Evolutionary conservation across 2,888 invertebrate genomes (phyloP), one percentile per base, ranked within the genome.

Genomic region (Clunio marinus): DNA sequence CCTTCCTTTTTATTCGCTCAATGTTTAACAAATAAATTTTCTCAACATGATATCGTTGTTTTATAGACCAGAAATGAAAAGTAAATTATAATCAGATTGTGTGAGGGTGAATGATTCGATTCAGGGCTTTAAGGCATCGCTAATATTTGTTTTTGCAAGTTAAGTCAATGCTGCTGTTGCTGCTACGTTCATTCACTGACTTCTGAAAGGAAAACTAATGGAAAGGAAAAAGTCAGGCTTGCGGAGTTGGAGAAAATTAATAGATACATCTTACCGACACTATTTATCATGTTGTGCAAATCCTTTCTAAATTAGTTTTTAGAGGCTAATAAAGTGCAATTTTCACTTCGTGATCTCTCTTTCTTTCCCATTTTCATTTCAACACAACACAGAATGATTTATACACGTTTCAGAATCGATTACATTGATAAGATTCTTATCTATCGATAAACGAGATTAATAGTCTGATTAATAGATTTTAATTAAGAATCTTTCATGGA

Each of bases 241-340:
- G 4, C 4, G 27, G 57, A 25, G 57, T 25, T 13, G 45, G 17
- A 15, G 45, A 27, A 10, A 57, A 27, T 57, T 57, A 57, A 57
- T 57, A 57, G 57, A 57, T 25, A 57, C 27, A 57, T 57, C 51
- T 51, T 41, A 5, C 51, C 57, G 3, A 27, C 57, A 46, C 41
- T 35, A 68, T 68, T 68, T 68, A 68, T 68, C 68, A 58, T 68
- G 68, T 68, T 58, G 68, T 25, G 58, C 35, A 68, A 68, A 68
- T 68, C 68, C 68, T 68, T 68, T 41, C 35, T 37, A 68, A 66
- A 66, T 66, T 66, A 66, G 66, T 66, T 66, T 66, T 66, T 28
- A 35, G 63, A 63, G 35, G 57, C 57, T 41, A 37, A 60, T 60
- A 41, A 60, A 57, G 27, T 57, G 57, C 57, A 57, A 57, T 17